Percentiles rank a stretch among this genome's conserved stretches.
Conservation (phyloP, 1,140 invertebrate species). For the Bombus superbus region DNA sequence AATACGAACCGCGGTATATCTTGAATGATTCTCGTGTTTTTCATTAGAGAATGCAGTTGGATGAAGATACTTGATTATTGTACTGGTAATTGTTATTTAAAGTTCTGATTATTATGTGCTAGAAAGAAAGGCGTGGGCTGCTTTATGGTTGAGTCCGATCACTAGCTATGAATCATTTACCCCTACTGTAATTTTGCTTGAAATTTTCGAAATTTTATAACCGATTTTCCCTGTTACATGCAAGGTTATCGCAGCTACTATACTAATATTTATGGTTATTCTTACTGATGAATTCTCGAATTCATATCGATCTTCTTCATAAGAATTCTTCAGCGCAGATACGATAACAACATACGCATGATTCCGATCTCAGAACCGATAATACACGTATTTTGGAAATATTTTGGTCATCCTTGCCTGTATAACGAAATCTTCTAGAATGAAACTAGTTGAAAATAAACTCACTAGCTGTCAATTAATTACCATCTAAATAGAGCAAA, state of each 20-base stretch:
- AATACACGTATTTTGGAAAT: too few relatives aligned
- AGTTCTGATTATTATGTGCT: neutral
- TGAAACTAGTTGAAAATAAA: too few relatives aligned
- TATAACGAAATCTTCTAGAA: too few relatives aligned
- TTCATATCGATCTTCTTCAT: neutral
- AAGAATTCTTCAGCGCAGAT: neutral
- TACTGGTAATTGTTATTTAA: neutral
- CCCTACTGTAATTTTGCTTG: neutral
- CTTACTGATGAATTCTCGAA: neutral
- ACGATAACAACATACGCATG: neutral
- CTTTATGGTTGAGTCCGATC: neutral
- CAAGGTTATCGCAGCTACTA: neutral
- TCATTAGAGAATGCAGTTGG: neutral
- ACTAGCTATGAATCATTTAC: neutral
- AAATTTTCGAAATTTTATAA: neutral
- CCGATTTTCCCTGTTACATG: neutral
- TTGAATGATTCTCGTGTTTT: neutral
- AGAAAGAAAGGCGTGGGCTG: neutral
- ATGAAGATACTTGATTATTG: neutral
- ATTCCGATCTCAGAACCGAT: neutral
- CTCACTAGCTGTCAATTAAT: too few relatives aligned
- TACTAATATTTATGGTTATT: neutral
- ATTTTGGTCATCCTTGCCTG: too few relatives aligned
- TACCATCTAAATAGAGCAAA: too few relatives aligned
- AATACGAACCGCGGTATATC: neutral